Evolutionary conservation across 2,113 vertebrate genomes (phyloP).

Genomic region (Synchiropus splendidus): DNA sequence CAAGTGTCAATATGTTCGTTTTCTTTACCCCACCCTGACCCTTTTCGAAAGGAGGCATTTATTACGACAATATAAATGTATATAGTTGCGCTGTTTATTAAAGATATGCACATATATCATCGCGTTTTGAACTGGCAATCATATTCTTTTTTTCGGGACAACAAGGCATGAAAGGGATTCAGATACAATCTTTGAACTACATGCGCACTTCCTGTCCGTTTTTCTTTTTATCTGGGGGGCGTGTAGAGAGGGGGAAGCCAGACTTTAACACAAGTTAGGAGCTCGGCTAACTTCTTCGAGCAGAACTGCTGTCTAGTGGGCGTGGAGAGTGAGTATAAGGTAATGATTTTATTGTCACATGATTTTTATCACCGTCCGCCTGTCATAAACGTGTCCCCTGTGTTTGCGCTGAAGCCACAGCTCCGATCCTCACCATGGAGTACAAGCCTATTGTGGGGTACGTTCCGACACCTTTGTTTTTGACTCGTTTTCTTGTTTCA

Average conservation of each 20-base stretch:
- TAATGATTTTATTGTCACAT: constrained; percentile 33
- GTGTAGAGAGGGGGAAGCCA: not conserved
- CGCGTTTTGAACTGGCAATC: no score
- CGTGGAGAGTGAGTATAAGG: constrained; percentile 5
- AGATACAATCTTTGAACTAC: no score
- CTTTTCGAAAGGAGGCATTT: no score
- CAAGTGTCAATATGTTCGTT: no score
- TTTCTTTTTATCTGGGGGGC: not conserved
- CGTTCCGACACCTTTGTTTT: no score
- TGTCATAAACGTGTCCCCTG: not conserved
- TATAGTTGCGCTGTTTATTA: no score
- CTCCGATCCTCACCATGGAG: constrained; percentile 17
- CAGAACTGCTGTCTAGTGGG: not conserved
- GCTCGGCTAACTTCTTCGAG: not conserved
- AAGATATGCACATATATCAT: no score
- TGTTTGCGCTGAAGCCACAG: no score
- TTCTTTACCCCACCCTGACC: no score
- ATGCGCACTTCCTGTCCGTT: constrained; percentile 34
- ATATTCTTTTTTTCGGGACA: no score
- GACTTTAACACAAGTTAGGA: not conserved
- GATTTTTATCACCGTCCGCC: not conserved
- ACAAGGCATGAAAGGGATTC: no score
- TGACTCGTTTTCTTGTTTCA: not conserved
- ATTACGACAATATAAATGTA: no score
- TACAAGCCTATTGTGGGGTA: constrained; percentile 5